Evolutionary conservation across 1,140 invertebrate genomes (phyloP), one percentile per base, ranked within the genome.

Genomic region (Ceratitis capitata): DNA sequence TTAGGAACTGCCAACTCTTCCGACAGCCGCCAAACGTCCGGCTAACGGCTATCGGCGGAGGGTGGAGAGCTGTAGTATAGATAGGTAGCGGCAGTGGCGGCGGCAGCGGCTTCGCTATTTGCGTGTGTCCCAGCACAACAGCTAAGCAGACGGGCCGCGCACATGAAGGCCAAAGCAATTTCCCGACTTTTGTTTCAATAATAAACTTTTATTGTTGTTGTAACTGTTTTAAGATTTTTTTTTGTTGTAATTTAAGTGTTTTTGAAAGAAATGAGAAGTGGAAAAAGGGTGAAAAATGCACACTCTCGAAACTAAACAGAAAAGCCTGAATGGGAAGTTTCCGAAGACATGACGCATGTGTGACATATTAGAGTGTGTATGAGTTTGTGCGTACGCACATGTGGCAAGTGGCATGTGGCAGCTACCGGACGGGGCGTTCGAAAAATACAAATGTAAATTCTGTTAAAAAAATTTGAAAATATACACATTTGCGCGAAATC

Each of bases 221-320:
- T 69, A 69, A 69, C 61, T 35, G 32, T 69, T 69, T 35, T 39
- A 39, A 86, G 56, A 84, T 82, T 78, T 86, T 82, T 78, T 86
- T 86, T 84, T 84, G 64, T 42, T 84, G 85, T 84, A 61, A 86
- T 84, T 85, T 85, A 82, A 85, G 84, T 85, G 86, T 64, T 83
- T 86, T 86, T 86, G 39, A 85, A 61, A 51, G 32, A 84, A 16
- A 47, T 23, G 5, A 5, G 45, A 12, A 85, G 42, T 32, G 82
- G 23, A 86, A 85, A 85, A 83, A 82, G 83, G 85, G 85, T 86
- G 61, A 86, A 84, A 84, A 84, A 85, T 9, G 51, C 35, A 49
- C n/a, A 61, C 53, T 64, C n/a, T 32, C 35, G 26, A 49, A 61
- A 84, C 32, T 29, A 35, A 56, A 69, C 26, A 78, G 29, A 84